phyloP scores from a whole-genome alignment of 1,140 invertebrate species.

The Streblospio benedicti region DNA sequence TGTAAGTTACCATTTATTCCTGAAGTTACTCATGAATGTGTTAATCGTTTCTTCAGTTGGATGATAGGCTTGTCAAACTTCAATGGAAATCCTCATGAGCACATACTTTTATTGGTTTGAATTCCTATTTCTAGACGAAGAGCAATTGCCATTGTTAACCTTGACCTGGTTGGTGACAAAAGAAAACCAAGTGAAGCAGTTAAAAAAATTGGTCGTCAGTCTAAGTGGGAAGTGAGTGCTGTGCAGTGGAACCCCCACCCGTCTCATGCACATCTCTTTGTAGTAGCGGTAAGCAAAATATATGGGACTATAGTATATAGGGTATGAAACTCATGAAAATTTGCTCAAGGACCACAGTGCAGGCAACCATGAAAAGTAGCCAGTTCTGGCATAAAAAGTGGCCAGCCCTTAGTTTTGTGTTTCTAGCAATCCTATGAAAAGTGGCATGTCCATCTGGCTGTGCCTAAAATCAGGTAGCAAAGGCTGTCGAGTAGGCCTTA shows the following conservation, averaged over 20 bases:
- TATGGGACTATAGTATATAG: not conserved
- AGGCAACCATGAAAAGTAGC: no score
- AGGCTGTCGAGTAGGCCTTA: no score
- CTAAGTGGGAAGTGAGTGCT: slow-evolving; percentile 85
- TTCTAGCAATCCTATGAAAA: no score
- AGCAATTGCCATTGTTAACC: slow-evolving; percentile 70
- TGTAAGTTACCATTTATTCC: not conserved
- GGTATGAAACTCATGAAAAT: no score
- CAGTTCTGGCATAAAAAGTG: no score
- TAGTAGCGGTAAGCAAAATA: slow-evolving; percentile 67
- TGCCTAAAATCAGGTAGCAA: no score
- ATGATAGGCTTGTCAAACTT: not conserved
- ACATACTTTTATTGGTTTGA: not conserved
- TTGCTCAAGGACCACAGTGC: no score
- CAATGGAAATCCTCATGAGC: not conserved
- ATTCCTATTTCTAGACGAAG: slow-evolving; percentile 53
- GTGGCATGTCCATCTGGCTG: no score
- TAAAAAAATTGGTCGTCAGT: slow-evolving; percentile 71
- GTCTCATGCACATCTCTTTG: slow-evolving; percentile 69
- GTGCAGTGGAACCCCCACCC: slow-evolving; percentile 83
- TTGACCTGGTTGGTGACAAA: no score
- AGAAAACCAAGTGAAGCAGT: slow-evolving; percentile 61
- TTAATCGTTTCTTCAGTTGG: not conserved
- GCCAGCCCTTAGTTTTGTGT: no score
- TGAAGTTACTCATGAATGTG: not conserved